Percentiles rank a stretch among this genome's conserved stretches.
These are phyloP conservation scores for Phylloscopus collybita DNA, from an alignment of 2,797 vertebrate genomes.

Conservation along the genomic window DNA sequence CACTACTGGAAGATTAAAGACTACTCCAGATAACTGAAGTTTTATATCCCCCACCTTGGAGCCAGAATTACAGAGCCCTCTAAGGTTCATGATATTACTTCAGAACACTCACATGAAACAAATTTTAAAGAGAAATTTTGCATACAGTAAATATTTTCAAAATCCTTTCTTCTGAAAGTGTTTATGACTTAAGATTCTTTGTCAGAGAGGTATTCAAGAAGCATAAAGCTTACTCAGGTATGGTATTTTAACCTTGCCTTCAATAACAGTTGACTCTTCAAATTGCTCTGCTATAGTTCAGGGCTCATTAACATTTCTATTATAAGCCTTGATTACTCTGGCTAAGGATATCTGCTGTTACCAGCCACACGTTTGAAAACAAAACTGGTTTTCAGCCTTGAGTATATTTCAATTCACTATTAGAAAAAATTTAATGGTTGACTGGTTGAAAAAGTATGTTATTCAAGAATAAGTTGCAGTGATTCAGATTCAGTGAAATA, in stretches of 20 bases:
- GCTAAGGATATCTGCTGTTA: neutral
- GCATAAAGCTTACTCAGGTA: neutral
- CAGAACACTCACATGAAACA: neutral
- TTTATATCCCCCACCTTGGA: neutral
- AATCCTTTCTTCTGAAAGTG: neutral
- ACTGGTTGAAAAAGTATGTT: neutral
- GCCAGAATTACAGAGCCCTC: neutral
- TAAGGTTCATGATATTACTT: neutral
- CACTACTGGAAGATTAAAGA: neutral
- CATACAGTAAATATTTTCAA: neutral
- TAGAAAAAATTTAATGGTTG: neutral
- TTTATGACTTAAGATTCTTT: neutral
- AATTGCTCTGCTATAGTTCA: neutral
- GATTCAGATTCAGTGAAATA: neutral
- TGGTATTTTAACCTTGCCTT: neutral
- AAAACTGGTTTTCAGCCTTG: neutral
- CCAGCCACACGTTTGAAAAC: neutral
- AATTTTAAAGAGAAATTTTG: neutral
- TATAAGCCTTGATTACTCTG: slow-evolving; percentile 2
- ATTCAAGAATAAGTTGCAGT: neutral
- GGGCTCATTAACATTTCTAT: slow-evolving; percentile 39
- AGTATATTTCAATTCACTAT: neutral
- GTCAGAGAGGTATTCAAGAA: neutral
- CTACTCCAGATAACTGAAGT: neutral
- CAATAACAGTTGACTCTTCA: neutral